Evolutionary conservation across 2,113 vertebrate genomes (phyloP), one percentile per base, ranked within the genome.

Genomic region (Paradisaea rubra): DNA sequence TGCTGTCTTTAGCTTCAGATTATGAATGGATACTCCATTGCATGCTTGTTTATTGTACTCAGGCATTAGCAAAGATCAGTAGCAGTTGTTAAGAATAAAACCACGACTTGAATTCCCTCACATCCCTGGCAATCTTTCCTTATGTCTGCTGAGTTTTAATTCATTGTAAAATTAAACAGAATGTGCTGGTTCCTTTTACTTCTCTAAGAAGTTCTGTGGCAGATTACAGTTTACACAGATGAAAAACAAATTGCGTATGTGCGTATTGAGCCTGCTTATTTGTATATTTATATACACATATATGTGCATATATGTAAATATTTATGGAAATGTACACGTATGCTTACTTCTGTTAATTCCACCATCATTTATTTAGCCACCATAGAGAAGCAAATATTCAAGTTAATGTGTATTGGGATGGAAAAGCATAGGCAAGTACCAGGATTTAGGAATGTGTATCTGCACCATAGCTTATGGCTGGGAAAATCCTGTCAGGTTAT

Each of bases 401-500:
- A 83, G 66, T 24, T 39, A 56, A 64, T 45, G 20, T 65, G n/a
- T 57, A 27, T 18, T 54, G 27, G 33, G 45, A 84, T 15, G 49
- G 25, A 78, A 64, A 73, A 61, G 35, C 54, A 78, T 20, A n/a
- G 54, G 28, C 44, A 91, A 44, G 45, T 69, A 31, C 47, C 37
- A 74, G 69, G 37, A 91, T 89, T 68, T 63, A 76, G 8, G 12
- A 88, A 86, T 30, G 12, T 9, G 8, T 71, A 37, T 53, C 28
- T 88, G 59, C 39, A 64, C 30, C 37, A 56, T 13, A 41, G 64
- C 23, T 95, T 94, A 81, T 60, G 47, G 88, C 11, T 79, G 63
- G 79, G 73, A 81, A 95, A 95, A 94, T 57, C 70, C 39, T 74
- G 19, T 37, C 31, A 85, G 72, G 37, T 64, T 78, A 72, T 93